A percentile compares a stretch with the other conserved stretches of the same genome.
Evolutionary conservation across 1,140 invertebrate species (phyloP).

Genomic region (Oryzaephilus surinamensis): DNA sequence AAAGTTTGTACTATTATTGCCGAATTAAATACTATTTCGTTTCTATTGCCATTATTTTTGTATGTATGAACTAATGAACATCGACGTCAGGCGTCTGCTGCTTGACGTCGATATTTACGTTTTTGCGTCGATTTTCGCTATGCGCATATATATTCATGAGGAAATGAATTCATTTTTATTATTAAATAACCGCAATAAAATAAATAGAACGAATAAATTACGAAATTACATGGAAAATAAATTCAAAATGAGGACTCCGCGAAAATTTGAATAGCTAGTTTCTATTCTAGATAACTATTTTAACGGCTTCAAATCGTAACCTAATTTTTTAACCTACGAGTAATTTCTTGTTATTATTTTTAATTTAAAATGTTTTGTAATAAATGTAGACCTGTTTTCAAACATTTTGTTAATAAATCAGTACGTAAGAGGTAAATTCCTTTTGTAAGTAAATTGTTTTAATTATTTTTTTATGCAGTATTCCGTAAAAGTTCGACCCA

Average conservation of each 20-base stretch:
- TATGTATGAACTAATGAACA: background rate
- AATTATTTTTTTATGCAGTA: background rate
- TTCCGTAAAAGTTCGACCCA: slow-evolving; percentile 4
- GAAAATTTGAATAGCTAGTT: too few species aligned
- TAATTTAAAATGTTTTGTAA: background rate
- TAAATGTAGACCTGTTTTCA: background rate
- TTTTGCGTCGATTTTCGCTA: background rate
- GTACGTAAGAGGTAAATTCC: background rate
- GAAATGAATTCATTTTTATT: too few species aligned
- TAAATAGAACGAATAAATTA: too few species aligned
- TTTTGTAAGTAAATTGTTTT: background rate
- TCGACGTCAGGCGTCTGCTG: background rate
- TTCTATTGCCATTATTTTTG: background rate
- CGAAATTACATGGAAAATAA: too few species aligned
- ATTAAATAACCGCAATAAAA: too few species aligned
- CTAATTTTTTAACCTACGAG: too few species aligned
- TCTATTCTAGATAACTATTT: too few species aligned
- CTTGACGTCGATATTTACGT: background rate
- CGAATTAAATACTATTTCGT: background rate
- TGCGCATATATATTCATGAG: background rate
- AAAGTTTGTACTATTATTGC: slow-evolving; percentile 36
- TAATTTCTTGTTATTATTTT: too few species aligned
- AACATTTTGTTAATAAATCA: background rate
- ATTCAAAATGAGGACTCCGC: too few species aligned
- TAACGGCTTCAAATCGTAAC: too few species aligned